phyloP scores from a whole-genome alignment of 2,797 vertebrate genomes.

The Megaceryle alcyon region DNA sequence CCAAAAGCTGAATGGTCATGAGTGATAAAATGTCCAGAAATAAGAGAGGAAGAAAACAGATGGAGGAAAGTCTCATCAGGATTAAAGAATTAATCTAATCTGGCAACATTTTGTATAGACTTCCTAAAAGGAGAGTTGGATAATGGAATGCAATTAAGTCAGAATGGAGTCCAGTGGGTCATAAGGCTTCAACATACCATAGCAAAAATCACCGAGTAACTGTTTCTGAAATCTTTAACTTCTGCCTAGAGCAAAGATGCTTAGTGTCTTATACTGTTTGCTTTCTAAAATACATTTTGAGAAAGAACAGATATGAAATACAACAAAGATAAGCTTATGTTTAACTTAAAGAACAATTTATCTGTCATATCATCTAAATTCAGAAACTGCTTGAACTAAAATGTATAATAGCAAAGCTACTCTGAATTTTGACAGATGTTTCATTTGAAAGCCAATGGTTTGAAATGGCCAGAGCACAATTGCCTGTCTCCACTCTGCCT shows the following conservation, averaged over 20 bases:
- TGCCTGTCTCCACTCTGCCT: background rate
- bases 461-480: background rate
- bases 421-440: background rate
- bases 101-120: background rate
- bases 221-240: background rate
- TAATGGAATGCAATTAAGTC: background rate
- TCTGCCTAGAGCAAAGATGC: background rate
- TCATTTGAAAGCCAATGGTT: background rate
- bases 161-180: background rate
- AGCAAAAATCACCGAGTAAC: background rate
- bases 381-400: background rate
- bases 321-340: background rate
- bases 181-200: background rate
- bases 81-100: background rate
- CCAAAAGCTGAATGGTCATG: background rate
- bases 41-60: background rate
- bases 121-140: background rate
- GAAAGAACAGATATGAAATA: background rate
- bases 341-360: background rate
- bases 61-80: background rate
- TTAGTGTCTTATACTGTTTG: background rate
- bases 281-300: background rate
- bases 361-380: background rate
- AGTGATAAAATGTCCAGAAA: background rate
- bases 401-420: background rate